These are phyloP conservation scores for Drosophila percnosoma DNA, from an alignment of 2,888 invertebrate genomes.

Conservation along the genomic window DNA sequence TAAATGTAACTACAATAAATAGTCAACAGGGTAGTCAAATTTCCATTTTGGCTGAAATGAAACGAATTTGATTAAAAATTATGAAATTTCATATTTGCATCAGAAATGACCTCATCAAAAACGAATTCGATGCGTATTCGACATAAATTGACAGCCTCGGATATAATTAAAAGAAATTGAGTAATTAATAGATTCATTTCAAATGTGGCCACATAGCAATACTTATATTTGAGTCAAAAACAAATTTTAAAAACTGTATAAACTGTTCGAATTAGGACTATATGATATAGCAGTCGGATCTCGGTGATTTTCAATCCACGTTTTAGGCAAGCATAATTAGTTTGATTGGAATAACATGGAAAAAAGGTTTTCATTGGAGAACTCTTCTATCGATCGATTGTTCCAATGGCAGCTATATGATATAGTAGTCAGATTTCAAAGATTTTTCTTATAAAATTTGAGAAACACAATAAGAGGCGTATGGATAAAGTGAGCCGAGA, in stretches of 20 bases:
- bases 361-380: neutral
- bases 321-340: neutral
- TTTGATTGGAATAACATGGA: neutral
- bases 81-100: neutral
- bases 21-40: neutral
- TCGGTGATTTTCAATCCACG: neutral
- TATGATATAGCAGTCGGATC: neutral
- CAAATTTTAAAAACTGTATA: neutral
- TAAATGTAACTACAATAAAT: neutral
- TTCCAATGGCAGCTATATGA: neutral
- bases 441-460: neutral
- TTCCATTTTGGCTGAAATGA: neutral
- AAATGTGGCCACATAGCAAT: neutral
- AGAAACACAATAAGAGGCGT: neutral
- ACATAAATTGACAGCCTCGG: neutral
- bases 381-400: neutral
- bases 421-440: neutral
- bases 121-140: neutral
- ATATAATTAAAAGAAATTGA: neutral
- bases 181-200: neutral
- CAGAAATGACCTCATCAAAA: neutral
- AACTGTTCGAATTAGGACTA: neutral
- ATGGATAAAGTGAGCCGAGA: neutral
- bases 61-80: neutral
- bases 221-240: neutral